Percentiles rank a stretch among this genome's conserved stretches.
These are phyloP conservation scores for Mirza zaza DNA, from an alignment of 2,113 vertebrate species.

Conservation along the genomic window DNA sequence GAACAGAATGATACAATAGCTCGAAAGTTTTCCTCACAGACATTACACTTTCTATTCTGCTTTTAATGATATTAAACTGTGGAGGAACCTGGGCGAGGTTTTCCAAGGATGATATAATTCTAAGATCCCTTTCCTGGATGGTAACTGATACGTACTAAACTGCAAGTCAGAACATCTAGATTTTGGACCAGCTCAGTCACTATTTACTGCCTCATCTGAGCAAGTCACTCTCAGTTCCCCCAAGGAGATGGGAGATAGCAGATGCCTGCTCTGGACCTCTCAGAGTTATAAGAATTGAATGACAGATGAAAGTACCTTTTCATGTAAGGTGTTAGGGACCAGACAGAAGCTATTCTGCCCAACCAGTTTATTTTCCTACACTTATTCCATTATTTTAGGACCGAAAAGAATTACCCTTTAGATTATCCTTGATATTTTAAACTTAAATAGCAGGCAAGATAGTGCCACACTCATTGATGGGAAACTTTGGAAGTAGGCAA, in stretches of 20 bases:
- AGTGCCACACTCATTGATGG: background rate
- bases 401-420: background rate
- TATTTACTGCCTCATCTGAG: background rate
- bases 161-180: background rate
- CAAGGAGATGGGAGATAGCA: background rate
- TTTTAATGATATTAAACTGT: background rate
- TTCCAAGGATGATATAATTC: background rate
- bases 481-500: background rate
- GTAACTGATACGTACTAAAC: background rate
- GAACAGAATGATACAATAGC: background rate
- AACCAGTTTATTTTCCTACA: background rate
- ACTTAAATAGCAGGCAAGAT: slow-evolving; percentile 14
- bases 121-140: background rate
- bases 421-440: background rate
- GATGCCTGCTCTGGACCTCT: background rate
- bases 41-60: background rate
- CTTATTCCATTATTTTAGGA: slow-evolving; percentile 25
- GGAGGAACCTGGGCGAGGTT: background rate
- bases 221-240: background rate
- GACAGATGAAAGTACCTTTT: background rate
- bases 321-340: background rate
- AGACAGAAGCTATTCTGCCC: background rate
- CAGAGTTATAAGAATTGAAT: background rate
- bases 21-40: background rate
- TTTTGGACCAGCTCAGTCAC: background rate